These are phyloP conservation scores for Forficula auricularia DNA, from an alignment of 1,140 invertebrate species.

Conservation along the genomic window DNA sequence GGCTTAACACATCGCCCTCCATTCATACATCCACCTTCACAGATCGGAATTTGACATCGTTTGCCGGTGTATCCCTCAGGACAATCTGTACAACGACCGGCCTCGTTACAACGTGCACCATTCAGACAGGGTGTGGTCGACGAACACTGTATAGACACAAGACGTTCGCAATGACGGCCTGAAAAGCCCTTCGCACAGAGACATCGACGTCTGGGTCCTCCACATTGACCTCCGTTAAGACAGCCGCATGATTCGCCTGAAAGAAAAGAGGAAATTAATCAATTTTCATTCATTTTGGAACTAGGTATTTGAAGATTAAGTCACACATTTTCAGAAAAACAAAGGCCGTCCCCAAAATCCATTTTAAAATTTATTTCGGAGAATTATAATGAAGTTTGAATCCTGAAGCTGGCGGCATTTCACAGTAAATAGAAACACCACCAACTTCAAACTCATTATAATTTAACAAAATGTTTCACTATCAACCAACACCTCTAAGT, in stretches of 20 bases:
- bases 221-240: slow-evolving; percentile 15
- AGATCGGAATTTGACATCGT: slow-evolving; percentile 10
- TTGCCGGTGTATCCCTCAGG: slow-evolving; percentile 13
- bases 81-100: slow-evolving; percentile 14
- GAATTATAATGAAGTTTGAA: too few species aligned
- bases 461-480: too few species aligned
- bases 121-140: slow-evolving; percentile 11
- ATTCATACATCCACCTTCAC: slow-evolving; percentile 2
- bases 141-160: not conserved
- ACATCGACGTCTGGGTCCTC: slow-evolving; percentile 10
- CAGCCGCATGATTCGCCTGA: slow-evolving; percentile 9
- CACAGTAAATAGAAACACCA: too few species aligned
- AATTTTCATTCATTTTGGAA: too few species aligned
- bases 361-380: too few species aligned
- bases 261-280: not conserved
- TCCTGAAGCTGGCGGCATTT: too few species aligned
- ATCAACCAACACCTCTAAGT: too few species aligned
- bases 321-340: too few species aligned
- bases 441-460: too few species aligned
- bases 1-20: slow-evolving; percentile 2
- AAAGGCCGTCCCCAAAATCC: too few species aligned
- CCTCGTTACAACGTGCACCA: slow-evolving; percentile 12
- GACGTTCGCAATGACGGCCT: slow-evolving; percentile 14
- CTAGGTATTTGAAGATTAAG: too few species aligned
- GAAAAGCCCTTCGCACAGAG: slow-evolving; percentile 15